phyloP scores from a whole-genome alignment of 2,113 vertebrate genomes.

The Spheniscus mendiculus region DNA sequence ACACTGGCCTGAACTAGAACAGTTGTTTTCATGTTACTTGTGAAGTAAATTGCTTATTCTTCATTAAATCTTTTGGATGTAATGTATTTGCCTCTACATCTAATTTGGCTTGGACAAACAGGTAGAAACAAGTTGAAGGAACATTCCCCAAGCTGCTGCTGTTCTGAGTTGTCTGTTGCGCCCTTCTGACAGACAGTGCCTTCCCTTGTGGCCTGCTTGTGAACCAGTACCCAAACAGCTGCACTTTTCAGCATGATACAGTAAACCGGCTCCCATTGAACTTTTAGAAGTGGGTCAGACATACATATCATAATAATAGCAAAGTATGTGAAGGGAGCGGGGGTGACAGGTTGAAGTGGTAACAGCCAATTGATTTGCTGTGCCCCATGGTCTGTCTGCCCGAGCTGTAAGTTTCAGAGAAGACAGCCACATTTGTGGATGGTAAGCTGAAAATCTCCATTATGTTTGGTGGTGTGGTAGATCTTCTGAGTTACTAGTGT shows the following conservation, averaged over 20 bases:
- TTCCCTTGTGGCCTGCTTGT: background rate
- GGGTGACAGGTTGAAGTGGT: background rate
- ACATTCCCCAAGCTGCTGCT: too few relatives aligned
- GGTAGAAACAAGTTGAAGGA: background rate
- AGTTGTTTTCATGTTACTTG: background rate
- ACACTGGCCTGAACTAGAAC: background rate
- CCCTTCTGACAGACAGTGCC: background rate
- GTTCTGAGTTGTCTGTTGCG: background rate
- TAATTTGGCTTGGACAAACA: background rate
- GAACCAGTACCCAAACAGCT: background rate
- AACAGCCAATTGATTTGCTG: background rate
- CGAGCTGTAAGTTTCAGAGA: background rate
- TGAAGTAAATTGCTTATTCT: background rate
- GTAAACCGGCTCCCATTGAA: background rate
- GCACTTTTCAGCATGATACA: background rate
- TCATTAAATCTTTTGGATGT: background rate
- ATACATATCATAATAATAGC: background rate
- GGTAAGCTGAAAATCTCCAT: background rate
- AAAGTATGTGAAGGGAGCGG: background rate
- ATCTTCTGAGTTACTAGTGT: background rate
- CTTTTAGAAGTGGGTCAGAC: background rate
- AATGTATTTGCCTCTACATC: background rate
- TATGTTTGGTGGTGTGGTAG: background rate
- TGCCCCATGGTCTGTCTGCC: background rate
- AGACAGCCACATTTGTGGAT: background rate